These are phyloP conservation scores for Limulus polyphemus DNA, from an alignment of 2,888 invertebrate species.

Conservation along the genomic window DNA sequence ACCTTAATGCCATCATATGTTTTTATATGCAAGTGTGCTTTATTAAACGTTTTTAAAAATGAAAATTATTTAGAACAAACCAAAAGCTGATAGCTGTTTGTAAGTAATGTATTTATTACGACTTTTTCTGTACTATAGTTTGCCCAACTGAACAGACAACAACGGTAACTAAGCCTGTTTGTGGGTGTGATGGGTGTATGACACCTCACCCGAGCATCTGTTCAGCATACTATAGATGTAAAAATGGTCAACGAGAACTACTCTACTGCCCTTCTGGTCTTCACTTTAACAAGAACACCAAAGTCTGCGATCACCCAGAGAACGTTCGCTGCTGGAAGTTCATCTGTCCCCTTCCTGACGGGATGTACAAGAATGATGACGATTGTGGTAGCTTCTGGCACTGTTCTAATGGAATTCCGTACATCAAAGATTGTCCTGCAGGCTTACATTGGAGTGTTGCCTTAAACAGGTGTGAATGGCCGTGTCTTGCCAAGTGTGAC, in stretches of 20 bases:
- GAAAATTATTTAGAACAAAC: too few species aligned
- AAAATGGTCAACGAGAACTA: constrained; percentile 58
- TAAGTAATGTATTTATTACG: too few species aligned
- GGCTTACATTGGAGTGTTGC: background rate
- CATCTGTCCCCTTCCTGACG: background rate
- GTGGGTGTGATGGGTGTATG: constrained; percentile 15
- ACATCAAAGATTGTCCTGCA: background rate
- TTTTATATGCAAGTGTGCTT: too few species aligned
- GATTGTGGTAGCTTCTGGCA: background rate
- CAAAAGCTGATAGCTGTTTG: too few species aligned
- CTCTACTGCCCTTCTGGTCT: constrained; percentile 8
- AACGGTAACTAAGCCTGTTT: background rate
- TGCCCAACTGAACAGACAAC: too few species aligned
- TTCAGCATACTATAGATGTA: constrained; percentile 31
- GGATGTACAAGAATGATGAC: constrained; percentile 10
- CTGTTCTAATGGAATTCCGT: background rate
- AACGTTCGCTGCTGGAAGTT: constrained; percentile 7
- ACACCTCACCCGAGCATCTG: constrained; percentile 9
- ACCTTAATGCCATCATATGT: too few species aligned
- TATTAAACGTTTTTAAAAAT: too few species aligned
- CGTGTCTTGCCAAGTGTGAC: background rate
- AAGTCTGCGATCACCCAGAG: constrained; percentile 12
- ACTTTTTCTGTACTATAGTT: too few species aligned
- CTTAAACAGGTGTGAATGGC: background rate
- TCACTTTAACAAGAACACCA: constrained; percentile 7